A percentile compares a stretch with the other conserved stretches of the same genome.
phyloP scores from a whole-genome alignment of 2,113 vertebrate species.

The Megaceryle torquata region DNA sequence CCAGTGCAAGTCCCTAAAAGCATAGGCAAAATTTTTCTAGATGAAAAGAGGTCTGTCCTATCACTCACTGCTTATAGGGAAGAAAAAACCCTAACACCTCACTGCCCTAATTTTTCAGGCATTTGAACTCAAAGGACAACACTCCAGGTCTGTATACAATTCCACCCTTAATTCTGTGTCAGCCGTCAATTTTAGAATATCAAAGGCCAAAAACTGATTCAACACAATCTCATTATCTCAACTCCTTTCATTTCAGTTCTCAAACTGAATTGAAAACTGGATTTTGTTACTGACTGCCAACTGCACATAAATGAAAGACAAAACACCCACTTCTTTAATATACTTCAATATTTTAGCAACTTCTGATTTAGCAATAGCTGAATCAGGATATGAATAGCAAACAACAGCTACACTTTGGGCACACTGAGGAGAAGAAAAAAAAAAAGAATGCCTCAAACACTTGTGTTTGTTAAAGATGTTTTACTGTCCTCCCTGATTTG shows the following conservation, averaged over 20 bases:
- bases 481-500: background rate
- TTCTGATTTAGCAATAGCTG: background rate
- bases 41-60: background rate
- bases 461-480: background rate
- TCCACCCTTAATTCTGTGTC: background rate
- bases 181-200: background rate
- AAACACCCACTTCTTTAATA: background rate
- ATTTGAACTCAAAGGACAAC: background rate
- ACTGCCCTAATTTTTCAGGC: background rate
- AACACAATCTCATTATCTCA: background rate
- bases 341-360: background rate
- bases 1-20: background rate
- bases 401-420: background rate
- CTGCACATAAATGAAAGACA: background rate
- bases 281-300: background rate
- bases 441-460: background rate
- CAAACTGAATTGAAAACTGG: background rate
- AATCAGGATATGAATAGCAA: background rate
- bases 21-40: background rate
- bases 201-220: background rate
- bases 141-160: background rate
- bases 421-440: background rate
- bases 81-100: background rate
- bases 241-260: background rate
- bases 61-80: background rate